Evolutionary conservation across 2,113 vertebrate species (phyloP).

Genomic region (Myotis lucifugus): DNA sequence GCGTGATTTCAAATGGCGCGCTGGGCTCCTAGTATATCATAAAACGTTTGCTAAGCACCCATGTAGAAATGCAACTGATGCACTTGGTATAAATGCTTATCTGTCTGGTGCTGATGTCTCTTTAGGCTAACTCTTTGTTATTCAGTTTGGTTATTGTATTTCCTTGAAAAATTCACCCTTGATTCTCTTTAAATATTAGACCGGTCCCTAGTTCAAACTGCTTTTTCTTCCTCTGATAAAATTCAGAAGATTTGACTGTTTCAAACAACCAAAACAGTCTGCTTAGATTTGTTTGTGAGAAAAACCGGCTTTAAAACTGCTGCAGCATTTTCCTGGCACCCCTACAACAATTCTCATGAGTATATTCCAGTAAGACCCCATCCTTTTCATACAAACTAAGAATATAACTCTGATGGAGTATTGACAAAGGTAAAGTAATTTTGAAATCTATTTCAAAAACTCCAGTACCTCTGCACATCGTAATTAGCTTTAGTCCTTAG

Average conservation of each 20-base stretch:
- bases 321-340: background rate
- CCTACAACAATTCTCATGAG: background rate
- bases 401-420: background rate
- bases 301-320: background rate
- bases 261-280: background rate
- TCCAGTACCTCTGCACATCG: background rate
- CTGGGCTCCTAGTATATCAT: background rate
- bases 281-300: conserved; percentile 10
- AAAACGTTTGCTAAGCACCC: background rate
- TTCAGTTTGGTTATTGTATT: background rate
- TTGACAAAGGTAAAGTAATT: background rate
- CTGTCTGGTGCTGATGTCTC: background rate
- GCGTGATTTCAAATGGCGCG: too few relatives aligned
- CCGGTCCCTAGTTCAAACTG: background rate
- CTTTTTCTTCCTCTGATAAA: background rate
- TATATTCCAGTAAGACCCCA: background rate
- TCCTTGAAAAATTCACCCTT: background rate
- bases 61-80: background rate
- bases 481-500: background rate
- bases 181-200: conserved; percentile 16
- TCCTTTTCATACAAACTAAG: background rate
- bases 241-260: background rate
- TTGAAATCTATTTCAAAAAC: background rate
- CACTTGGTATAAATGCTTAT: background rate
- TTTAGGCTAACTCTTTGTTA: background rate